A percentile compares a stretch with the other conserved stretches of the same genome.
Conservation (phyloP, 2,888 invertebrate species). For the Acronicta alni region DNA sequence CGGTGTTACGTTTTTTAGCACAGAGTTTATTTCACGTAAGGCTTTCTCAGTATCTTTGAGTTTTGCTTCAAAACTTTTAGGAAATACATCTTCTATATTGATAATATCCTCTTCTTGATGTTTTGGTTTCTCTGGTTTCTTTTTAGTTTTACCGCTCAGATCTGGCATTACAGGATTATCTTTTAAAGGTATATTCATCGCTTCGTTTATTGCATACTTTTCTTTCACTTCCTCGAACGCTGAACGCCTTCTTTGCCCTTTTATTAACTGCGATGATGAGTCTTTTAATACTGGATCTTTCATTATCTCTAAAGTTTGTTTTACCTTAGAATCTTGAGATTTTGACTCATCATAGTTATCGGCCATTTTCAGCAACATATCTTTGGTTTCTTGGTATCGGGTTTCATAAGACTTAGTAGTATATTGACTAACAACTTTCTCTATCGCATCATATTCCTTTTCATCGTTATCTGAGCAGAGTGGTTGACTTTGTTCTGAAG, state of each 20-base stretch:
- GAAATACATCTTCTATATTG: constrained; percentile 64
- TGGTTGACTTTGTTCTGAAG: constrained; percentile 42
- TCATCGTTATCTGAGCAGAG: constrained; percentile 64
- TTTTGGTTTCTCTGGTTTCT: constrained; percentile 32
- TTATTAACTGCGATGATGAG: constrained; percentile 72
- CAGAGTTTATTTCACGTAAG: constrained; percentile 70
- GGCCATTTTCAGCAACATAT: constrained; percentile 79
- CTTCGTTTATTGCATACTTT: constrained; percentile 76
- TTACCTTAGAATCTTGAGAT: constrained; percentile 28
- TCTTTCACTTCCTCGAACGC: constrained; percentile 75
- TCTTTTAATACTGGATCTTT: constrained; percentile 71
- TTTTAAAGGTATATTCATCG: constrained; percentile 76
- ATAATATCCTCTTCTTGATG: constrained; percentile 49
- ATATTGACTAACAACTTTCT: constrained; percentile 78
- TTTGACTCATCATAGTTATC: constrained; percentile 73
- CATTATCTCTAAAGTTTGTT: constrained; percentile 49
- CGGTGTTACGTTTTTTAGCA: constrained; percentile 61
- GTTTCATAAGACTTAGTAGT: constrained; percentile 83
- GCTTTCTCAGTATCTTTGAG: constrained; percentile 76
- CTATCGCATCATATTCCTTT: constrained; percentile 77
- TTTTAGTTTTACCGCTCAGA: constrained; percentile 61
- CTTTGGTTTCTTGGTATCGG: constrained; percentile 80
- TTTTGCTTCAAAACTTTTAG: constrained; percentile 73
- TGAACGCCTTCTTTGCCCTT: constrained; percentile 66
- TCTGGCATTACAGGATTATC: constrained; percentile 71